phyloP scores from a whole-genome alignment of 2,797 vertebrate species.

The Pristis pectinata region DNA sequence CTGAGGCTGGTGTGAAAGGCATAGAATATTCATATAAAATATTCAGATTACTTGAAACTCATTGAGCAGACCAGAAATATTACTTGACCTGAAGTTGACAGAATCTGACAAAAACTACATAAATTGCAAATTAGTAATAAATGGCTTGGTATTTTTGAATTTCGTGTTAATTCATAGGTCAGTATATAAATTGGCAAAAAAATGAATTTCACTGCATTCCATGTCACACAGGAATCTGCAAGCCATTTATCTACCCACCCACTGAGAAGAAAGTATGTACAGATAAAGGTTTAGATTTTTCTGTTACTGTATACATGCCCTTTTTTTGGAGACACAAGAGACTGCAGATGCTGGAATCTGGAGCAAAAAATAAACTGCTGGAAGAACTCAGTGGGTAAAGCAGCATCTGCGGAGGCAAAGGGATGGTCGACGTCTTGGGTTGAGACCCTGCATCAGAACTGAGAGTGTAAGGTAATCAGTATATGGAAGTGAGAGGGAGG shows the following conservation, averaged over 20 bases:
- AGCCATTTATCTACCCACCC: neutral
- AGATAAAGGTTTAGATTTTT: neutral
- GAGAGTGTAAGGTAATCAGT: too few relatives aligned
- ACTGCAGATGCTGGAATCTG: too few relatives aligned
- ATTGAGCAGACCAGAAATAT: slow-evolving; percentile 4
- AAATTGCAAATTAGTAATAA: slow-evolving; percentile 14
- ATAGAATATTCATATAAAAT: neutral
- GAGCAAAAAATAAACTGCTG: too few relatives aligned
- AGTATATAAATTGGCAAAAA: neutral
- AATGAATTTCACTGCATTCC: neutral
- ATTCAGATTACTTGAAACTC: slow-evolving; percentile 25
- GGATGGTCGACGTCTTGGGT: too few relatives aligned
- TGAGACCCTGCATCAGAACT: too few relatives aligned
- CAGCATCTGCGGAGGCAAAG: too few relatives aligned
- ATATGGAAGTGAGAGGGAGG: too few relatives aligned
- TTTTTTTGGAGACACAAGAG: too few relatives aligned
- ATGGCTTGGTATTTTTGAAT: neutral
- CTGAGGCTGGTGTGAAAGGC: neutral
- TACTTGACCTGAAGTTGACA: neutral
- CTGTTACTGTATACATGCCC: too few relatives aligned
- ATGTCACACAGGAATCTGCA: neutral
- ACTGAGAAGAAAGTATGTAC: neutral
- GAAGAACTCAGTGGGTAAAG: too few relatives aligned
- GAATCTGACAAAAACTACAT: neutral
- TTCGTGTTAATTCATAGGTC: neutral